Base-by-base conservation (phyloP, 1,140 invertebrate species). In the Pseudomyrmex concolor region DNA sequence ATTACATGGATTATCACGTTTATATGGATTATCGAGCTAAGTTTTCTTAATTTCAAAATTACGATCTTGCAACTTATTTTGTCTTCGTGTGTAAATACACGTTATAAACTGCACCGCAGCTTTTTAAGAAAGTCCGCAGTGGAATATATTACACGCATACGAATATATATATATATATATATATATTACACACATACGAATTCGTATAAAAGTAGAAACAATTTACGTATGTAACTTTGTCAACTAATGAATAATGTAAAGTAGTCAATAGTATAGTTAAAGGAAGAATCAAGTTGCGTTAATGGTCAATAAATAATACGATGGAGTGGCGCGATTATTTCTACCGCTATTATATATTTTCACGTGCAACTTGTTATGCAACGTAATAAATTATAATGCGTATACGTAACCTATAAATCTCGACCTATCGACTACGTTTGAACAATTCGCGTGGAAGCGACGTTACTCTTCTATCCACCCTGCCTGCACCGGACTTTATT, bases 351-450 rank as follows among this genome's bases (percentile, higher is more conserved):
- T 68, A 57, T 25, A 45, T 22, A 68, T 59, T 80, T 50, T 70
- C 10, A 34, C 17, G n/a, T 43, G 19, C 10, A 63, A 74, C 45
- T 50, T 74, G n/a, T 43, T 50, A 34, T 43, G 13, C 43, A 48
- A 48, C 8, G 43, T 45, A 34, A 34, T 80, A 80, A 80, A 80
- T 34, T 70, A 19, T 54, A 54, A 66, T 12, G 60, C n/a, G 12
- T 15, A 57, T 48, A 34, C 5, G 15, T 59, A 15, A 19, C 43
- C 43, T 43, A 45, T 22, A 17, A 68, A 10, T 55, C 50, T 45
- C 25, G 43, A 57, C 63, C 43, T 67, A 67, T 77, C 62, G 8
- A 54, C 12, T 34, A 8, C 12, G 2, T 17, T 17, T 12, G 12
- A 67, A 66, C 48, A 66, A 76, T 51, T 66, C 1, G 34, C 55